These are phyloP conservation scores for Hypocryptadius cinnamomeus DNA, from an alignment of 2,113 vertebrate genomes.

Conservation along the genomic window DNA sequence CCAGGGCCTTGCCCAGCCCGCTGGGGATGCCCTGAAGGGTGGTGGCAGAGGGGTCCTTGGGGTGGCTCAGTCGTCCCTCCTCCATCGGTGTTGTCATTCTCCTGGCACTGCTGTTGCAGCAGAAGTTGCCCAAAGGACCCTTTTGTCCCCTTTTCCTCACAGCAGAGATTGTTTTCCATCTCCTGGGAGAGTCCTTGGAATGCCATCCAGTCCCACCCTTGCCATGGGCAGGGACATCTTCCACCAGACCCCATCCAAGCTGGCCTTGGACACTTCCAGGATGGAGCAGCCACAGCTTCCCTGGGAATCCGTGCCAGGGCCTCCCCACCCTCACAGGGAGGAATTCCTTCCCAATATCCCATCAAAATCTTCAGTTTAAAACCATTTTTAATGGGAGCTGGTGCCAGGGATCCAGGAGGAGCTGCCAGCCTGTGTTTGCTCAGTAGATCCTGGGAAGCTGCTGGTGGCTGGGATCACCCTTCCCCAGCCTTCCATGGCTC, in stretches of 20 bases:
- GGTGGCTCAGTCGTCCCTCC: background rate
- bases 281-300: background rate
- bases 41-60: background rate
- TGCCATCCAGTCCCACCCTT: background rate
- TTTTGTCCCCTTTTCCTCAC: background rate
- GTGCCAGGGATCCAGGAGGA: background rate
- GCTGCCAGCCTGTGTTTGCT: background rate
- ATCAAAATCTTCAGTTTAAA: background rate
- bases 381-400: background rate
- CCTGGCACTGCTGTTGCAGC: fast-evolving
- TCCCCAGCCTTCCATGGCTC: no score
- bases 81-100: fast-evolving
- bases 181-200: background rate
- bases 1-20: fast-evolving
- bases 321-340: background rate
- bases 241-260: background rate
- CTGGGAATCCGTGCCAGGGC: background rate
- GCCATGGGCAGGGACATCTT: background rate
- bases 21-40: background rate
- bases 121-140: fast-evolving
- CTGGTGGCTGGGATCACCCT: no score
- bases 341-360: background rate
- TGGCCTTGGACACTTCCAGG: background rate
- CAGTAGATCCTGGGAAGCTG: no score
- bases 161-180: background rate